Evolutionary conservation across 1,140 invertebrate genomes (phyloP).

Genomic region (honey bee (Apis mellifera)): DNA sequence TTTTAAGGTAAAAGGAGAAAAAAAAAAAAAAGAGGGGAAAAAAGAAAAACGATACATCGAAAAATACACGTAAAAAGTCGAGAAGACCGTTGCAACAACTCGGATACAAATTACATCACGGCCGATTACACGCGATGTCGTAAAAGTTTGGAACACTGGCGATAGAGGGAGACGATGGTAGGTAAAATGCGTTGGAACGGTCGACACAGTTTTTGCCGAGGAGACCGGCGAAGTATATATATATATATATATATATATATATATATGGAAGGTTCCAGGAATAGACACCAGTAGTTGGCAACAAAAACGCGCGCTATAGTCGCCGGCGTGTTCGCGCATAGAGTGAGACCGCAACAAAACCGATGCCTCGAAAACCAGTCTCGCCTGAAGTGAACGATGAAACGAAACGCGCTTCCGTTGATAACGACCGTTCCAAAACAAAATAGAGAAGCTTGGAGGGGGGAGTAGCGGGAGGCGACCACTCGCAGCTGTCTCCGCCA

Average conservation of each 20-base stretch:
- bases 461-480: conserved; percentile 18
- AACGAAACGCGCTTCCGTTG: conserved; percentile 38
- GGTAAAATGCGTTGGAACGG: background rate
- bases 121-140: background rate
- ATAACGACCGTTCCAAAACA: conserved; percentile 47
- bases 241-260: no score
- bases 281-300: background rate
- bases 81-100: background rate
- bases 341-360: conserved; percentile 33
- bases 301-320: conserved; percentile 27
- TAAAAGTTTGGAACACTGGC: background rate
- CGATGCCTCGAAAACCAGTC: conserved; percentile 22
- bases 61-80: background rate
- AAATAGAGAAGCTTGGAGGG: conserved; percentile 17
- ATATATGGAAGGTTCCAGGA: no score
- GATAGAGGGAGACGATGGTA: no score
- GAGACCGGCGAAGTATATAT: no score
- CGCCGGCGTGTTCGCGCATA: background rate
- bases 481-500: conserved; percentile 34
- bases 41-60: no score
- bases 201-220: conserved; percentile 37
- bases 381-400: conserved; percentile 39
- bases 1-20: background rate
- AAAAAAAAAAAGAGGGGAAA: no score
- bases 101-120: background rate